A percentile compares a stretch with the other conserved stretches of the same genome.
Conservation (phyloP, 2,888 invertebrate genomes). For the Nomada hirtipes region DNA sequence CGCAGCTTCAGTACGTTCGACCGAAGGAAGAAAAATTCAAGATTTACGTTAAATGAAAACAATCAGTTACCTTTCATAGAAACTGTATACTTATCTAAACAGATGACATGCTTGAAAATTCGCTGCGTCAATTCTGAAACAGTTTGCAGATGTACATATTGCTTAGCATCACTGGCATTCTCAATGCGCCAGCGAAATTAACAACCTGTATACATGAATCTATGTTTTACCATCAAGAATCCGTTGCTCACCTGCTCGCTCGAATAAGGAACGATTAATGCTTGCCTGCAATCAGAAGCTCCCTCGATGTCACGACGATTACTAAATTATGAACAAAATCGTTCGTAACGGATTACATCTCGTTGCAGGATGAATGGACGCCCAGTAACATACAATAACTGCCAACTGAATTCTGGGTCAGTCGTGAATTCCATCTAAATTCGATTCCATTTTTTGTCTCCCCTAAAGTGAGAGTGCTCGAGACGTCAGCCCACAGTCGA, state of each 20-base stretch:
- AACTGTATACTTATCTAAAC: neutral
- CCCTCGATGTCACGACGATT: neutral
- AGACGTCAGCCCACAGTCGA: neutral
- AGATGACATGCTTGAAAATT: neutral
- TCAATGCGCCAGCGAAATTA: constrained; percentile 44
- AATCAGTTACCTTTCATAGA: too few relatives aligned
- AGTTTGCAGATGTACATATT: neutral
- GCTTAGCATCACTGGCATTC: constrained; percentile 20
- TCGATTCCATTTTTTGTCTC: neutral
- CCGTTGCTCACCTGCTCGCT: neutral
- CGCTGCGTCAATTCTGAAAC: neutral
- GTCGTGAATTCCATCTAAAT: too few relatives aligned
- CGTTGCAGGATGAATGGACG: neutral
- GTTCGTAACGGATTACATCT: constrained; percentile 35
- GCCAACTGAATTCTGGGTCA: neutral
- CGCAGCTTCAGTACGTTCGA: too few relatives aligned
- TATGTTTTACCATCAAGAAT: constrained; percentile 22
- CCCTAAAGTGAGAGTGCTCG: neutral
- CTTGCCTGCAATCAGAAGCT: neutral
- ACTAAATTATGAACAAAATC: constrained; percentile 22
- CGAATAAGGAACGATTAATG: constrained; percentile 15
- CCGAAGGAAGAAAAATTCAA: too few relatives aligned
- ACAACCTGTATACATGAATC: constrained; percentile 12
- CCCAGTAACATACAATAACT: neutral
- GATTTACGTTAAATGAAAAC: neutral